Conservation (phyloP, 2,113 vertebrate genomes). For the Pollimyrus isidori region DNA sequence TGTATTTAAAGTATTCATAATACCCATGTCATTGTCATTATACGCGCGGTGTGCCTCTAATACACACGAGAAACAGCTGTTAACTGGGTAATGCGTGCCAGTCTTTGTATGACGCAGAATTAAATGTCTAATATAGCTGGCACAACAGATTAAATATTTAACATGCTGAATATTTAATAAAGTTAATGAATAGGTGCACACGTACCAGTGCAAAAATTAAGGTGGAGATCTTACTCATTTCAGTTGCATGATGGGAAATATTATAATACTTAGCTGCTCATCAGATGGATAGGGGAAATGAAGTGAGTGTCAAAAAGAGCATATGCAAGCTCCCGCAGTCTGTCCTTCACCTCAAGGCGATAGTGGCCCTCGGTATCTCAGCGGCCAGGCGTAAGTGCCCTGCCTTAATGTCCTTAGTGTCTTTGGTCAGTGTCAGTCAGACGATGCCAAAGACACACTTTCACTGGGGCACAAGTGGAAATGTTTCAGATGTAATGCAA, state of each 20-base stretch:
- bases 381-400: background rate
- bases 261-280: background rate
- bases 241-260: background rate
- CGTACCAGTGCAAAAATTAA: background rate
- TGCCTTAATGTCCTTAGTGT: background rate
- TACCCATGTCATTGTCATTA: background rate
- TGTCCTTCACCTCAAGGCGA: background rate
- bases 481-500: background rate
- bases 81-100: background rate
- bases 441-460: background rate
- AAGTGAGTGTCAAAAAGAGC: background rate
- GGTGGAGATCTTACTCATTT: background rate
- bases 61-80: background rate
- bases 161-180: conserved; percentile 3
- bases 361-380: background rate
- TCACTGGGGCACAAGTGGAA: background rate
- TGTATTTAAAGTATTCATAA: background rate
- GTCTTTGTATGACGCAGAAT: background rate
- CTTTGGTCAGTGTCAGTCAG: background rate
- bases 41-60: background rate
- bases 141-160: conserved; percentile 9
- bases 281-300: background rate
- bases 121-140: background rate
- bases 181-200: background rate
- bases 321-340: background rate